Base-by-base conservation (phyloP, 1,140 invertebrate genomes). In the Popillia japonica region DNA sequence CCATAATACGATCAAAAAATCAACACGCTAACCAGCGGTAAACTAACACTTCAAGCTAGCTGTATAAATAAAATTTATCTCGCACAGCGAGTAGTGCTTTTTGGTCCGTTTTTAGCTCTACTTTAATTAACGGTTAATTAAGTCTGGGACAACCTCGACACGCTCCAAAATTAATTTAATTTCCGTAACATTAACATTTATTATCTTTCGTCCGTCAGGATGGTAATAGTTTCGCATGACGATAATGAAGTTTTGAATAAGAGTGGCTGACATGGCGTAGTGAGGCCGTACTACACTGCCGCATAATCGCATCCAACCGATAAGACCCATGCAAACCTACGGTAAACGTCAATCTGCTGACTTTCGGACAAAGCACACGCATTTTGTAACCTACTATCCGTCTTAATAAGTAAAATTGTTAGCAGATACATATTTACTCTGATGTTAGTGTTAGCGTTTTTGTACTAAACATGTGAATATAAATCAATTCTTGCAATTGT, bases 211-310 rank as follows among this genome's bases (percentile, higher is more conserved):
- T 68, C 22, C 27, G 61, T 17, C 61, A 68, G 61, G 22, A 68
- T 20, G 22, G 48, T 68, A 68, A 68, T 34, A 68, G 61, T 68
- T 68, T 68, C 61, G 22, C 22, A 68, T 27, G 61, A 10, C 27
- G 61, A 68, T 68, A 22, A 68, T 68, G 61, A 27, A 68, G 61
- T 68, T 83, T 80, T 81, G 79, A 82, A 81, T 83, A 82, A 78
- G 75, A 77, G 79, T 77, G 77, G 79, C 75, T 79, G 81, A 78
- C 83, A 82, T 83, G 84, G 84, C 83, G 82, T 79, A 83, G 82
- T 85, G 27, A 34, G 7, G 44, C 10, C n/a, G 44, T 48, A 48
- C n/a, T 48, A 48, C 44, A 48, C 9, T 44, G 27, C 27, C 27
- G 27, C 27, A 34, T 34, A 34, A 34, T 34, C 27, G 4, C 27